Evolutionary conservation across 1,140 invertebrate species (phyloP).

Genomic region (Drosophila tsacasi): DNA sequence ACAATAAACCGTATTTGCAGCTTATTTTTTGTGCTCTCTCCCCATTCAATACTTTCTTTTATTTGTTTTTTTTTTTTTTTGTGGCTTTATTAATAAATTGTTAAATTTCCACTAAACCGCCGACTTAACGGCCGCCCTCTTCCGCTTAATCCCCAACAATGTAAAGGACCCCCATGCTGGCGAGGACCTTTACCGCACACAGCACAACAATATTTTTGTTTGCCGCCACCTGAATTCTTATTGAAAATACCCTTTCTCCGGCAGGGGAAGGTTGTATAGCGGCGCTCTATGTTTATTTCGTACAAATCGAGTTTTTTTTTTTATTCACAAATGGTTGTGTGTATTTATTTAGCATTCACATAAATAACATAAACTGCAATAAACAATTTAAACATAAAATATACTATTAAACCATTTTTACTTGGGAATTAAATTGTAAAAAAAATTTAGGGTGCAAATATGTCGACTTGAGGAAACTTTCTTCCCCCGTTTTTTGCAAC

Average conservation of each 20-base stretch:
- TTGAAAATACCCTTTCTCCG: background rate
- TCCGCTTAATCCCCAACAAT: constrained; percentile 11
- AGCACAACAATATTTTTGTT: constrained; percentile 14
- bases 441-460: background rate
- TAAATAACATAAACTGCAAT: too few species aligned
- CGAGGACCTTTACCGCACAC: constrained; percentile 5
- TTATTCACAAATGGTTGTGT: too few species aligned
- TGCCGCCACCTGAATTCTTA: constrained; percentile 17
- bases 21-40: background rate
- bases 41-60: background rate
- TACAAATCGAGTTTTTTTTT: too few species aligned
- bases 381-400: too few species aligned
- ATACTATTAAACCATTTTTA: too few species aligned
- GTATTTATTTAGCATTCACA: too few species aligned
- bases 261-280: background rate
- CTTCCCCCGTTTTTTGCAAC: background rate
- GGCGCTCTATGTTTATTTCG: too few species aligned
- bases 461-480: background rate
- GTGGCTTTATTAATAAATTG: constrained; percentile 46
- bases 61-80: constrained; percentile 2
- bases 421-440: background rate
- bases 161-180: background rate
- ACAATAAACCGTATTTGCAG: constrained; percentile 29
- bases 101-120: constrained; percentile 5
- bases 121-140: constrained; percentile 1